Percentiles rank a stretch among this genome's conserved stretches.
phyloP scores from a whole-genome alignment of 2,797 vertebrate species.

The Lophura swinhoii region DNA sequence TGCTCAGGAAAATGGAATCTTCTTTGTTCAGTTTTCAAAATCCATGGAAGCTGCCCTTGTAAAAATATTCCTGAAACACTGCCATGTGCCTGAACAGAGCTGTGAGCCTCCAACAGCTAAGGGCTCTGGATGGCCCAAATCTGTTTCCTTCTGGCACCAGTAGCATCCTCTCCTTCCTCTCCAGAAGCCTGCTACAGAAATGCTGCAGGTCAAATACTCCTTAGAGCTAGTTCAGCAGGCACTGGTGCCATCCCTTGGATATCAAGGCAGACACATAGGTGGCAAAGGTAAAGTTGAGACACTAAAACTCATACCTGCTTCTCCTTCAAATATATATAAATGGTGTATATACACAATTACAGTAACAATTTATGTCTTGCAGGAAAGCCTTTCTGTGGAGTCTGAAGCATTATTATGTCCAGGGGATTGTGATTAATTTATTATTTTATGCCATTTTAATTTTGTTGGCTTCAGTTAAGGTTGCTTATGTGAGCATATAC shows the following conservation, averaged over 20 bases:
- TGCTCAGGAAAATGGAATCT: not conserved
- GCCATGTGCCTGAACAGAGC: not conserved
- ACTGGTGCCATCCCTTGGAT: not conserved
- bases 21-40: not conserved
- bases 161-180: not conserved
- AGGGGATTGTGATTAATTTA: not conserved
- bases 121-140: not conserved
- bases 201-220: not conserved
- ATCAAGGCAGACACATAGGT: accelerated
- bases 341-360: not conserved
- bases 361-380: not conserved
- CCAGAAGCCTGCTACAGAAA: accelerated
- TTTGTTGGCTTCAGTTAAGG: not conserved
- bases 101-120: not conserved
- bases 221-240: accelerated
- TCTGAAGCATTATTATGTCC: not conserved
- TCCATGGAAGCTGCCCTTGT: not conserved
- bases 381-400: not conserved
- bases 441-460: not conserved
- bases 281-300: not conserved
- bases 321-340: no score
- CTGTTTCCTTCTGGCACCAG: accelerated
- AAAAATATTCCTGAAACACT: not conserved
- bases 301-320: not conserved
- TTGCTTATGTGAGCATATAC: not conserved